Percentiles rank a stretch among this genome's conserved stretches.
Evolutionary conservation across 1,140 invertebrate genomes (phyloP).

Genomic region (Cydia amplana): DNA sequence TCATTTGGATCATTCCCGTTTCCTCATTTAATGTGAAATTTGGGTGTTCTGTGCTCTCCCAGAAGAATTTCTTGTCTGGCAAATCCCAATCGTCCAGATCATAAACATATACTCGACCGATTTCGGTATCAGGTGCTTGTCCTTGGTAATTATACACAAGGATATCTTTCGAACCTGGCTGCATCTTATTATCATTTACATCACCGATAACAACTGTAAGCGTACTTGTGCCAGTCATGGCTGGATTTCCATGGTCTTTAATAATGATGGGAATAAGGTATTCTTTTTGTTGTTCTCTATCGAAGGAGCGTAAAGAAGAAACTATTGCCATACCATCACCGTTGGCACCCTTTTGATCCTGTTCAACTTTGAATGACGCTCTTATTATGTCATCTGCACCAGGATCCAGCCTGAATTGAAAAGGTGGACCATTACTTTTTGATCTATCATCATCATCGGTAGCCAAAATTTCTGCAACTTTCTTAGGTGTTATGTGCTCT

Average conservation of each 20-base stretch:
- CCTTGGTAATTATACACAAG: slow-evolving; percentile 98
- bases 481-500: slow-evolving; percentile 93
- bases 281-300: slow-evolving; percentile 97
- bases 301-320: slow-evolving; percentile 93
- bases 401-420: slow-evolving; percentile 95
- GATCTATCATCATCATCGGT: slow-evolving; percentile 97
- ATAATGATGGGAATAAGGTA: slow-evolving; percentile 97
- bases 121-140: slow-evolving; percentile 93
- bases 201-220: slow-evolving; percentile 97
- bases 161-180: slow-evolving; percentile 96
- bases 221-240: slow-evolving; percentile 96
- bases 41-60: slow-evolving; percentile 90
- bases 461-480: slow-evolving; percentile 95
- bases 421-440: slow-evolving; percentile 96
- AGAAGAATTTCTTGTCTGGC: slow-evolving; percentile 97
- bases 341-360: slow-evolving; percentile 96
- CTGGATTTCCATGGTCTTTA: slow-evolving; percentile 92
- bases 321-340: slow-evolving; percentile 97
- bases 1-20: slow-evolving; percentile 97
- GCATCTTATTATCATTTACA: slow-evolving; percentile 98
- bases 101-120: slow-evolving; percentile 97
- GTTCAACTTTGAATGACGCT: slow-evolving; percentile 96
- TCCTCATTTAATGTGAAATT: slow-evolving; percentile 93
- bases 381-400: slow-evolving; percentile 95
- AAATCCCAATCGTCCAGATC: slow-evolving; percentile 99